phyloP scores from a whole-genome alignment of 2,113 vertebrate species.

The Clarias gariepinus region DNA sequence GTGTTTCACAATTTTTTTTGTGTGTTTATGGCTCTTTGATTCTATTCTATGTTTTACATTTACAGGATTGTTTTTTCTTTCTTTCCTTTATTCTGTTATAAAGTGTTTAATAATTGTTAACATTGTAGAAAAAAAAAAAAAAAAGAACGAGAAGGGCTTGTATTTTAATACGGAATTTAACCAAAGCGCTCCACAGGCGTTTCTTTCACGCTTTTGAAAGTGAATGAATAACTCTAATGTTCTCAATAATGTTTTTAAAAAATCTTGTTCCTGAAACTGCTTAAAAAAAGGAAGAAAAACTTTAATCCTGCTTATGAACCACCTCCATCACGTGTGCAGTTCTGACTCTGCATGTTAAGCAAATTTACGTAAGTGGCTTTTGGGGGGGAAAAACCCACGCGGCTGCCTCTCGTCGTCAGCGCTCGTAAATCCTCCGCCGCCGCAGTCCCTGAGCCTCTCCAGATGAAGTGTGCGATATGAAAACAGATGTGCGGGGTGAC shows the following conservation, averaged over 20 bases:
- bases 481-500: slow-evolving; percentile 11
- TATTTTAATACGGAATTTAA: neutral
- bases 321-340: neutral
- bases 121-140: neutral
- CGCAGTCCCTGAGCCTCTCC: slow-evolving; percentile 2
- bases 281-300: neutral
- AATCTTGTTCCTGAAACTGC: neutral
- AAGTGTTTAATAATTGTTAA: too few species aligned
- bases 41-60: too few species aligned
- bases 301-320: neutral
- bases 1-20: too few species aligned
- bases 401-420: neutral
- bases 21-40: too few species aligned
- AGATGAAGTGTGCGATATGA: slow-evolving; percentile 6
- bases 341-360: neutral
- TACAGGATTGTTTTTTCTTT: too few species aligned
- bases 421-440: neutral
- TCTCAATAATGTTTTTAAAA: neutral
- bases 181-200: neutral
- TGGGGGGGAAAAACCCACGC: too few species aligned
- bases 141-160: neutral
- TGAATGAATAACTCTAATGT: neutral
- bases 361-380: slow-evolving; percentile 21
- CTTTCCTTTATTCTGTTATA: too few species aligned
- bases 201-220: neutral